Conservation (phyloP, 2,797 vertebrate species). For the Trachops cirrhosus region DNA sequence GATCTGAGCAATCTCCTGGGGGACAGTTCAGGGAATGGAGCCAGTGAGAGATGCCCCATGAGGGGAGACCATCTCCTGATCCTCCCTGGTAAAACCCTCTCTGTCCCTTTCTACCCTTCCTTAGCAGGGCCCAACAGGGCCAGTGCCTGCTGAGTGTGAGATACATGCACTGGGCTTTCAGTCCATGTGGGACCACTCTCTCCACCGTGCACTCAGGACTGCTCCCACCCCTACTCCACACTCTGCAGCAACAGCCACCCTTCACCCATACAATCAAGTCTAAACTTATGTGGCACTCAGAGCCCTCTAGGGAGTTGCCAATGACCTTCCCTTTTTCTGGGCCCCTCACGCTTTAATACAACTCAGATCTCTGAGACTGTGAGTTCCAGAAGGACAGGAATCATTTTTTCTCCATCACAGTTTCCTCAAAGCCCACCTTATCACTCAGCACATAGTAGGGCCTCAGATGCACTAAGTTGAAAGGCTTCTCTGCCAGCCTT, state of each 20-base stretch:
- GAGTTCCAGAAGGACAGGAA: neutral
- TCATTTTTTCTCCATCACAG: neutral
- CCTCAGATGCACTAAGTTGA: neutral
- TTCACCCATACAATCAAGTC: neutral
- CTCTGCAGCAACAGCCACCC: neutral
- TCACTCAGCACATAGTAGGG: neutral
- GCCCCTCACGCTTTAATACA: neutral
- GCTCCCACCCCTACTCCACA: neutral
- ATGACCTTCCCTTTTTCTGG: neutral
- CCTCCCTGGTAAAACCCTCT: neutral
- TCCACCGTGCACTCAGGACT: neutral
- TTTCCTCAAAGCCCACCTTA: neutral
- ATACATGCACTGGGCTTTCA: neutral
- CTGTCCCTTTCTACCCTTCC: neutral
- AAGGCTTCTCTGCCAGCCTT: neutral
- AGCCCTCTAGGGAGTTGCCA: neutral
- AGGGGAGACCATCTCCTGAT: neutral
- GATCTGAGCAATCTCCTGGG: slow-evolving; percentile 90
- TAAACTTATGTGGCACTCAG: neutral
- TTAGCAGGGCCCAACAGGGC: neutral
- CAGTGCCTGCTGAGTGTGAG: neutral
- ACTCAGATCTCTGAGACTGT: neutral
- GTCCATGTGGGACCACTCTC: rapidly evolving
- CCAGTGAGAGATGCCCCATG: neutral
- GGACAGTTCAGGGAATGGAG: neutral